Conservation (phyloP, 1,140 invertebrate species). For the Anagrus nilaparvatae region DNA sequence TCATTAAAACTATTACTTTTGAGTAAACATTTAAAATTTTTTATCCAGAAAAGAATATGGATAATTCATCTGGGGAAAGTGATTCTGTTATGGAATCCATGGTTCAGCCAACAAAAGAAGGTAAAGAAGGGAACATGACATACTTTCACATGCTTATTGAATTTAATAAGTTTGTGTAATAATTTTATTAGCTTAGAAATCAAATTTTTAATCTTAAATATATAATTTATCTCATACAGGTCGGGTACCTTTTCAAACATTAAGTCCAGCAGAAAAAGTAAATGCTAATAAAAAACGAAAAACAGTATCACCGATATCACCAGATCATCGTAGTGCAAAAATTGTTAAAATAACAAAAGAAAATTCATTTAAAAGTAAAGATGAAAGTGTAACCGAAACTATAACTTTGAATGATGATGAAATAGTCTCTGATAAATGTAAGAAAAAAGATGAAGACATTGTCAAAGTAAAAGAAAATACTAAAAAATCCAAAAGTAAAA, state of each 20-base stretch:
- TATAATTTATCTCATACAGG: too few species aligned
- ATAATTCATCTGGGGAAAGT: too few species aligned
- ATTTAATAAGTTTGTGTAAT: too few species aligned
- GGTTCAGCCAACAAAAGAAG: too few species aligned
- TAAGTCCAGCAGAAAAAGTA: conserved; percentile 17
- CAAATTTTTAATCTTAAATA: too few species aligned
- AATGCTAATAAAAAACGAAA: conserved; percentile 33
- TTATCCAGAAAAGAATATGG: too few species aligned
- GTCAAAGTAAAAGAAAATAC: conserved; percentile 2
- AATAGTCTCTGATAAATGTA: neutral
- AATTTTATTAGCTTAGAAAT: too few species aligned
- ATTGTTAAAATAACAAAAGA: conserved; percentile 31
- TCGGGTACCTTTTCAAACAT: conserved; percentile 32
- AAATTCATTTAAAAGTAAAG: conserved; percentile 14
- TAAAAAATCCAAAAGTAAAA: neutral
- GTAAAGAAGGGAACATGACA: too few species aligned
- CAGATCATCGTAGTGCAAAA: conserved; percentile 25
- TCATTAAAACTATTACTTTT: too few species aligned
- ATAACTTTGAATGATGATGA: neutral
- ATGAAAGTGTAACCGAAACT: neutral
- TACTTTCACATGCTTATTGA: too few species aligned
- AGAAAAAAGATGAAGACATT: conserved; percentile 11
- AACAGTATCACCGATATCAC: conserved; percentile 21
- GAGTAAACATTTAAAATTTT: too few species aligned
- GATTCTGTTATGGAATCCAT: too few species aligned